These are phyloP conservation scores for Toxotes chatareus DNA, from an alignment of 2,113 vertebrate genomes.

Conservation along the genomic window DNA sequence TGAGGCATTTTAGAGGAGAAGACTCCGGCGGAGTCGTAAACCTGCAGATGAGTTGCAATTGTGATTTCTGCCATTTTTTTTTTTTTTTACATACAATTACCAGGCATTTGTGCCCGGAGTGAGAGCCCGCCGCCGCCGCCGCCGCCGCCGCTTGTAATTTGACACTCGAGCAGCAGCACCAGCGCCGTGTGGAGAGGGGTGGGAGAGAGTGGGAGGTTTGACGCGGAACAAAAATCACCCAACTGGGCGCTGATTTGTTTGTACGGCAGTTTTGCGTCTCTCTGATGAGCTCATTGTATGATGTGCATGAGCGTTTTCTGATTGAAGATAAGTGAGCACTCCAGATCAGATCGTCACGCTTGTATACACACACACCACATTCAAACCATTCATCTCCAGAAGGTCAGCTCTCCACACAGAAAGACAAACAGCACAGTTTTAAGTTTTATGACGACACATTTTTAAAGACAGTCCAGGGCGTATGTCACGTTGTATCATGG, in stretches of 20 bases:
- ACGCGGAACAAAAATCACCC: conserved; percentile 35
- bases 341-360: conserved; percentile 17
- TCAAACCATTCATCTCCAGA: background rate
- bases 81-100: conserved; percentile 41
- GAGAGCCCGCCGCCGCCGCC: conserved; percentile 3
- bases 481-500: background rate
- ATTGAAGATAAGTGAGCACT: conserved; percentile 2
- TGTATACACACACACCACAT: background rate
- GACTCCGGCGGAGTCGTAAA: conserved; percentile 5
- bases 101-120: conserved; percentile 38
- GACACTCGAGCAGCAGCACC: conserved; percentile 10
- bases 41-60: conserved; percentile 36
- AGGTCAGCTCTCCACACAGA: too few relatives aligned
- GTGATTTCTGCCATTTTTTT: conserved; percentile 40
- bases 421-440: background rate
- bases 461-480: too few relatives aligned
- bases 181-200: background rate
- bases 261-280: conserved; percentile 1
- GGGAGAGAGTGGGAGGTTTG: conserved; percentile 17
- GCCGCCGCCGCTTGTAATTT: background rate
- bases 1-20: conserved; percentile 29
- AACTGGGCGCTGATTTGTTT: conserved; percentile 45
- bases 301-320: background rate
- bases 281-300: conserved; percentile 48
- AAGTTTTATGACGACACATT: background rate